These are phyloP conservation scores for Tragelaphus imberbis DNA, from an alignment of 2,113 vertebrate species.

Conservation along the genomic window DNA sequence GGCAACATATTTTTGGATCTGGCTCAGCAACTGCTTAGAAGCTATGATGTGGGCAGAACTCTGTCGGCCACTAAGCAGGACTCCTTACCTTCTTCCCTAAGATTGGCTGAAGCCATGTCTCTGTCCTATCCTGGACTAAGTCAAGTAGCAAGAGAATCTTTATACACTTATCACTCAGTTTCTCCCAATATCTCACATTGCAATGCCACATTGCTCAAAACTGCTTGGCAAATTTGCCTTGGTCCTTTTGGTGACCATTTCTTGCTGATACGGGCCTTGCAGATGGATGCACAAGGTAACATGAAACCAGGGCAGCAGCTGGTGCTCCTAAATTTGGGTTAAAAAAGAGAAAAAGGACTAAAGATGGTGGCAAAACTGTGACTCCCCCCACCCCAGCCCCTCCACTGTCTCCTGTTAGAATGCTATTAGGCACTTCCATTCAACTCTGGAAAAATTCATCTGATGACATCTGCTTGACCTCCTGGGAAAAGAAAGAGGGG, in stretches of 20 bases:
- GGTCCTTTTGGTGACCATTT: not conserved
- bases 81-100: not conserved
- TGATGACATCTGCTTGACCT: conserved; percentile 63
- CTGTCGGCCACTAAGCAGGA: not conserved
- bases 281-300: not conserved
- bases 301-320: not conserved
- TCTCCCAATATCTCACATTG: not conserved
- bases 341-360: not conserved
- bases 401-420: not conserved
- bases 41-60: not conserved
- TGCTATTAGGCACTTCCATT: conserved; percentile 13
- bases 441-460: conserved; percentile 43
- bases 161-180: not conserved
- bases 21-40: not conserved
- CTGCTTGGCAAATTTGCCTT: not conserved
- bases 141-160: not conserved
- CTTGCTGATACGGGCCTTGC: not conserved
- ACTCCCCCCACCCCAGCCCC: not conserved
- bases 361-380: not conserved
- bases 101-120: not conserved
- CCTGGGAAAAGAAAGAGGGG: conserved; percentile 54
- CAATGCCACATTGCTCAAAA: not conserved
- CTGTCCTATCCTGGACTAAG: not conserved
- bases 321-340: not conserved
- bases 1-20: conserved; percentile 8